Evolutionary conservation across 2,797 vertebrate species (phyloP), one percentile per base, ranked within the genome.

Genomic region (Leptatherina wallacei): DNA sequence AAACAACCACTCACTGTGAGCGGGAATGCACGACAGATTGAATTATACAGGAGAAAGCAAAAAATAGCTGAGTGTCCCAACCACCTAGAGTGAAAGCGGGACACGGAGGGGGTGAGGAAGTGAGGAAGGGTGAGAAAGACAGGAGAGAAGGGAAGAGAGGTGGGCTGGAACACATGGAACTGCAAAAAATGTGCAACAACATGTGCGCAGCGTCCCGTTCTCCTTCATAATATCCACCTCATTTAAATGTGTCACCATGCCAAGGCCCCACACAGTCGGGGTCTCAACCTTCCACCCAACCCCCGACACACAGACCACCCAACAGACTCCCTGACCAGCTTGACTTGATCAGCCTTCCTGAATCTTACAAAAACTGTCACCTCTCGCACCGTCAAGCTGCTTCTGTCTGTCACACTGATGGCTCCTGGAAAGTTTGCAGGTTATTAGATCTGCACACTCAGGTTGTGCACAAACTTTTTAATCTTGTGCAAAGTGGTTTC

Each of bases 11-110:
- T 79, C 29, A 56, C 84, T 81, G 81, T 67, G 82, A 82, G 85
- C 66, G 64, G 83, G 81, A 86, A 87, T 78, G 78, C 77, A 35
- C 81, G 10, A 85, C 78, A 86, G 85, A 92, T 91, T 90, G 75
- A 92, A 93, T 91, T 91, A 92, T 90, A 91, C 84, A 85, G 86
- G 82, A 88, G 85, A 89, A 87, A 85, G 88, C 85, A 88, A 86
- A 90, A 91, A 91, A 91, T 91, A 92, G 91, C 82, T 73, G 71
- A 44, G 72, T 82, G 75, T 85, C 72, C 69, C 85, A 80, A 83
- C 88, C 84, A 84, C 77, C 81, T 74, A 72, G 69, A 78, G 84
- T 1, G 42, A 80, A 68, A 73, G 63, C 4, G 5, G 66, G 65
- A 67, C 51, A 69, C 59, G 64, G 72, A 58, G 74, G 67, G 62